Evolutionary conservation across 2,113 vertebrate genomes (phyloP).

Genomic region (Apeltes quadracus): DNA sequence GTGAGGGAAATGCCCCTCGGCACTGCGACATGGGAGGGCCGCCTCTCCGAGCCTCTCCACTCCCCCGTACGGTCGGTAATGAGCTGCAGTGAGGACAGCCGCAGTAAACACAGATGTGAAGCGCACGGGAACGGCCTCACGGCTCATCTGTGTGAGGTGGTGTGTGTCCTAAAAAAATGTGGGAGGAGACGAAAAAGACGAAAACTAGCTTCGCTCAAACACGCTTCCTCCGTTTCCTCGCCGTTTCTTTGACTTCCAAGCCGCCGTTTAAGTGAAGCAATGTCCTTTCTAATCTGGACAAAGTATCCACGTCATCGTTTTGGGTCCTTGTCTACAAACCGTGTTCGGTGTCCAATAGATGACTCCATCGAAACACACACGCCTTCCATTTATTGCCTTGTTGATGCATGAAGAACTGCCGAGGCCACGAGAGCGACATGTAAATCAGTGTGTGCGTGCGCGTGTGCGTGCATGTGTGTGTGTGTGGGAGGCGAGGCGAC

Average conservation of each 20-base stretch:
- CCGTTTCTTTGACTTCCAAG: conserved; percentile 18
- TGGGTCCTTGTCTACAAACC: neutral
- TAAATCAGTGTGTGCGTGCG: neutral
- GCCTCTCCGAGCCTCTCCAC: conserved; percentile 51
- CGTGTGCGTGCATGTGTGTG: neutral
- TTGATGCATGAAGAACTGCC: neutral
- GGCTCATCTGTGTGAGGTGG: conserved; percentile 19
- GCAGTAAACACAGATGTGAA: conserved; percentile 55
- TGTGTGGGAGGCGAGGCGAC: conserved; percentile 23
- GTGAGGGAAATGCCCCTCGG: conserved; percentile 63
- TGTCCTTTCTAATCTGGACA: conserved; percentile 19
- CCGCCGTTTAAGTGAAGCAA: neutral
- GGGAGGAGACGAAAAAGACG: conserved; percentile 36
- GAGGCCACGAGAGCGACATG: neutral
- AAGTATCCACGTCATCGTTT: conserved; percentile 17
- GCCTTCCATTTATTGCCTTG: neutral
- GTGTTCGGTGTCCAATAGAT: conserved; percentile 29
- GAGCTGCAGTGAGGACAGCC: conserved; percentile 59
- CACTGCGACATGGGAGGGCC: conserved; percentile 46
- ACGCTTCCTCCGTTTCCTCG: conserved; percentile 3
- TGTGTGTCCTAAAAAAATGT: conserved; percentile 30
- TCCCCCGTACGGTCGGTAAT: conserved; percentile 48
- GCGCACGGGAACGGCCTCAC: conserved; percentile 48
- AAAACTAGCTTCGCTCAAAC: conserved; percentile 16
- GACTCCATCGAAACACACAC: conserved; percentile 1